These are phyloP conservation scores for Coregonus ussuriensis DNA, from an alignment of 2,797 vertebrate species.

Conservation along the genomic window DNA sequence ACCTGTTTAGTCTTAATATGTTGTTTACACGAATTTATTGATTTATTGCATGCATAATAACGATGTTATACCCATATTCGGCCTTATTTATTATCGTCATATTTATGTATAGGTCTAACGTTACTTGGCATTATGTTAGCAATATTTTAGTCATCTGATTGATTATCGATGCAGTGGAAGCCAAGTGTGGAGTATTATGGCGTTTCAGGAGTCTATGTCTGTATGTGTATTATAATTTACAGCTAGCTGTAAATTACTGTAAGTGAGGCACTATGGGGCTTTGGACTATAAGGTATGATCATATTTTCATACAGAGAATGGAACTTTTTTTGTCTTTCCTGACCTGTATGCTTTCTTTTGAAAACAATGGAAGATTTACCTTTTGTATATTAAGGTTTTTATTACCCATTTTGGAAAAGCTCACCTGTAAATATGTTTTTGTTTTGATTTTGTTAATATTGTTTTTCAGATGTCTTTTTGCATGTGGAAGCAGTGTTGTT, in stretches of 20 bases:
- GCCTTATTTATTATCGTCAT: slow-evolving; percentile 68
- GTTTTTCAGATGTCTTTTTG: slow-evolving; percentile 67
- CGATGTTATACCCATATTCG: slow-evolving; percentile 47
- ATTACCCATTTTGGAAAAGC: slow-evolving; percentile 68
- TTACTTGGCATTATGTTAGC: slow-evolving; percentile 56
- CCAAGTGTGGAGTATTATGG: slow-evolving; percentile 16
- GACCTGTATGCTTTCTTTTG: slow-evolving; percentile 62
- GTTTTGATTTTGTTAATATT: slow-evolving; percentile 68
- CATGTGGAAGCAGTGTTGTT: slow-evolving; percentile 67
- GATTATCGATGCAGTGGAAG: slow-evolving; percentile 37
- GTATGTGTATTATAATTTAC: slow-evolving; percentile 54
- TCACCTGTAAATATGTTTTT: slow-evolving; percentile 75
- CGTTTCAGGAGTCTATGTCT: slow-evolving; percentile 35
- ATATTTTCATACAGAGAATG: slow-evolving; percentile 65
- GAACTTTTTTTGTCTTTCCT: slow-evolving; percentile 52
- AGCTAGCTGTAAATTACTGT: slow-evolving; percentile 15
- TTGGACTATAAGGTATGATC: slow-evolving; percentile 48
- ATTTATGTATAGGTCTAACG: slow-evolving; percentile 75
- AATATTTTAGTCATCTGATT: slow-evolving; percentile 41
- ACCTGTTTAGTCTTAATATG: slow-evolving; percentile 78
- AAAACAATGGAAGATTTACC: slow-evolving; percentile 55
- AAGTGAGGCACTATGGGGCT: slow-evolving; percentile 39
- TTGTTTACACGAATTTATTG: slow-evolving; percentile 79
- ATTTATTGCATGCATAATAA: slow-evolving; percentile 70
- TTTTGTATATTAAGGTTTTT: slow-evolving; percentile 75